Evolutionary conservation across 2,113 vertebrate genomes (phyloP).

Genomic region (Piaya cayana): DNA sequence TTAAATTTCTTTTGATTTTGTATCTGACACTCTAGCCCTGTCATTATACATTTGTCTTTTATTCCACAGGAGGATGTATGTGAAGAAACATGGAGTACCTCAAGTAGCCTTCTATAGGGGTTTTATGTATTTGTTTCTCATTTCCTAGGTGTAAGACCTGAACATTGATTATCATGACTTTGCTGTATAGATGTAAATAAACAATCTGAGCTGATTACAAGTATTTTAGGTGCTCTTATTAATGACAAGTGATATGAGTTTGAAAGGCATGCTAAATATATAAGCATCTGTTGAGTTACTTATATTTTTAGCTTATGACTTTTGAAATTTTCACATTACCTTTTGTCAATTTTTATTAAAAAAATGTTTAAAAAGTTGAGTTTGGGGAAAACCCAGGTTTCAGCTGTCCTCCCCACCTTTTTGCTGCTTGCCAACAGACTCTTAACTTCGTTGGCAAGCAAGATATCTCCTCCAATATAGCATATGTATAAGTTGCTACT

Average conservation of each 20-base stretch:
- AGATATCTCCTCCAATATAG: not conserved
- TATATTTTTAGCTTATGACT: not conserved
- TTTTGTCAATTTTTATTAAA: slow-evolving; percentile 2
- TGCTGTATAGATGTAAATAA: not conserved
- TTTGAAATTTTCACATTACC: not conserved
- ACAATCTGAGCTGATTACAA: slow-evolving; percentile 7
- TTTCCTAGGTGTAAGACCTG: not conserved
- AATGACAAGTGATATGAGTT: not conserved
- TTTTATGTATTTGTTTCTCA: not conserved
- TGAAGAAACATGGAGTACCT: not conserved
- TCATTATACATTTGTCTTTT: not conserved
- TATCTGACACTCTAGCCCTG: not conserved
- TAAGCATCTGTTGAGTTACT: not conserved
- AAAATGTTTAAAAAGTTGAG: not conserved
- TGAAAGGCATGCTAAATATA: slow-evolving; percentile 11
- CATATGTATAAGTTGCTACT: not conserved
- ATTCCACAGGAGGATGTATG: not conserved
- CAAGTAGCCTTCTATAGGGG: not conserved
- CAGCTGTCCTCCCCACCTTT: not conserved
- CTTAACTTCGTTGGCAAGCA: not conserved
- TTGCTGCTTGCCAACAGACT: not conserved
- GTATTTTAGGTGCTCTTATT: slow-evolving; percentile 13
- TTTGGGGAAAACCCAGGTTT: not conserved
- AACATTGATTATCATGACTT: not conserved
- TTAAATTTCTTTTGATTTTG: not conserved